Evolutionary conservation across 2,797 vertebrate genomes (phyloP), one percentile per base, ranked within the genome.

Genomic region (Sebastes diaconus): DNA sequence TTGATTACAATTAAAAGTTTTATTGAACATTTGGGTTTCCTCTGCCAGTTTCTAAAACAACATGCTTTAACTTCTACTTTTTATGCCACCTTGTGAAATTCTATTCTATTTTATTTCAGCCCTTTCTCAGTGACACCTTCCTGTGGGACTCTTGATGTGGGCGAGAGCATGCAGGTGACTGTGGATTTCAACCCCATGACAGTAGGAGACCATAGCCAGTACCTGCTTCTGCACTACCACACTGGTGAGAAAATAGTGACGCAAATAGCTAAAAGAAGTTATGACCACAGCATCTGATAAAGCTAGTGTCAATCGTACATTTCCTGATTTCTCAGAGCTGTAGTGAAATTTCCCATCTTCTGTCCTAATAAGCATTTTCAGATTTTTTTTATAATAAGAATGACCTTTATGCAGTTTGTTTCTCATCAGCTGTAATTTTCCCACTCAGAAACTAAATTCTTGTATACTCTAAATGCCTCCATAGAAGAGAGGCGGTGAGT

Each of bases 81-180:
- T 27, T 42, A 50, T 11, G 27, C 27, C 5, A 14, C 1, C 2
- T 9, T 29, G 6, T 69, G 6, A 65, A 73, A 59, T 36, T 50
- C 5, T 70, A 1, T 60, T 36, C 3, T 25, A 22, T 75, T 81
- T 39, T 57, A 6, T 75, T 86, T 34, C 90, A 99, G 98, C 24
- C 97, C 98, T 29, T 98, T 99, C 92, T 95, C 95, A 12, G 95
- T 96, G 7, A 93, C 92, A 1, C 96, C 96, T 0, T 78, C 93
- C 13, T 16, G 63, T 2, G 97, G 96, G 60, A 95, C 91, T 18
- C 94, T 98, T 7, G 94, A 85, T 1, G 60, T 95, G 18, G 96
- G 96, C 1, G 95, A 96, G 16, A 83, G 90, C 85, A 87, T 96
- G 92, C 95, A 97, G 79, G 94, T 99, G 57, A 96, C 95, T 1